Conservation (phyloP, 1,140 invertebrate genomes). For the Aricia agestis region DNA sequence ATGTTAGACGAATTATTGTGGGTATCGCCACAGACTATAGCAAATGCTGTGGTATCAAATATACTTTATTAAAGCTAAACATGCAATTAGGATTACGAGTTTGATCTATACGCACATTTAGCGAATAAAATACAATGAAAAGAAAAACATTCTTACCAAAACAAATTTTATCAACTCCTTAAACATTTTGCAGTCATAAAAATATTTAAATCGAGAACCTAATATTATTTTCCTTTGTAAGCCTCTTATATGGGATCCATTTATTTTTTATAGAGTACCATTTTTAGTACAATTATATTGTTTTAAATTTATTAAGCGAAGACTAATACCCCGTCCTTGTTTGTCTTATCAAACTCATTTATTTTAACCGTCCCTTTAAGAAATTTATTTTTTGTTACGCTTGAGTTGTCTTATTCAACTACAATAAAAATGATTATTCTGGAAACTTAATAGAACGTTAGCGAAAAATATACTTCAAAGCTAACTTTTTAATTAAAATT, state of each 20-base stretch:
- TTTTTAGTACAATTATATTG: background rate
- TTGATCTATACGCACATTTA: background rate
- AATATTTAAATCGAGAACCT: background rate
- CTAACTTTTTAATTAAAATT: no score
- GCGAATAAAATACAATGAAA: background rate
- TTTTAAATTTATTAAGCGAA: background rate
- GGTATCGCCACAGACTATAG: no score
- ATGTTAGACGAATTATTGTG: no score
- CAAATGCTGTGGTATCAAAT: no score
- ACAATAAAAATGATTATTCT: background rate
- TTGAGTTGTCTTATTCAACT: background rate
- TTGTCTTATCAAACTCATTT: background rate
- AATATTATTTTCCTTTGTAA: constrained; percentile 2
- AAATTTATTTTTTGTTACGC: background rate
- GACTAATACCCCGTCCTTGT: background rate
- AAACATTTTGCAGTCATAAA: background rate
- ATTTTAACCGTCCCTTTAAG: background rate
- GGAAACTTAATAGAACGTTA: background rate
- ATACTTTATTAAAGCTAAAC: no score
- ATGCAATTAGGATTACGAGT: background rate
- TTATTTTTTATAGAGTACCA: background rate
- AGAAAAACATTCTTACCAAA: background rate
- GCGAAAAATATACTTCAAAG: no score
- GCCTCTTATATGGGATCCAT: constrained; percentile 4
- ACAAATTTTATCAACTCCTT: background rate